Base-by-base conservation (phyloP, 1,140 invertebrate genomes). In the Akabosia matsudoensis region DNA sequence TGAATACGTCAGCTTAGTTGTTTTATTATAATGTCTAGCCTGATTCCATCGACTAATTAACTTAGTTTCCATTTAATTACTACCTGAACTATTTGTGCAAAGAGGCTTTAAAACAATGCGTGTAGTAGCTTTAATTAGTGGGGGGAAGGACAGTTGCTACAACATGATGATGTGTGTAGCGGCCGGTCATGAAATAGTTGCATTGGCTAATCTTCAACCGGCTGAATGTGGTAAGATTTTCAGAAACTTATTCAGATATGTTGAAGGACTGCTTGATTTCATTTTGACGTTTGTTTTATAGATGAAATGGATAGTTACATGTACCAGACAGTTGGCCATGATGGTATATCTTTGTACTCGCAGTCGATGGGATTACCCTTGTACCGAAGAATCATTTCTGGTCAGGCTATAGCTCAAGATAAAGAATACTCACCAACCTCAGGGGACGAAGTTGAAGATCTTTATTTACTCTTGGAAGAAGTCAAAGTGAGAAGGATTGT, bases 71-170 rank as follows among this genome's bases (percentile, higher is more conserved):
- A n/a, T n/a, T n/a, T n/a, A n/a, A n/a, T n/a, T n/a, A n/a, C n/a
- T n/a, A n/a, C n/a, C n/a, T n/a, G n/a, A n/a, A n/a, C n/a, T n/a
- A n/a, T n/a, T n/a, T n/a, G n/a, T n/a, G n/a, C n/a, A n/a, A n/a
- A n/a, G n/a, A n/a, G n/a, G n/a, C n/a, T n/a, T n/a, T n/a, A n/a
- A n/a, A n/a, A n/a, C n/a, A 75, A 97, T 96, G 94, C 92, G 89
- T 86, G 92, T 95, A 75, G 93, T 95, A 75, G 94, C 92, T 74
- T 88, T 97, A 84, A 90, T 96, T 81, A 98, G 96, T 87, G 97
- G 97, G 82, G 97, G 97, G 76, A 99, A 99, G 87, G 98, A 99
- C 87, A 98, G 97, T 87, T 97, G 93, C 86, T 99, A 94, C 86
- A 99, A 97, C 85, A 95, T 99, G 92, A 92, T 98, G 91, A 93